phyloP scores from a whole-genome alignment of 2,113 vertebrate species.

The Chamaea fasciata region DNA sequence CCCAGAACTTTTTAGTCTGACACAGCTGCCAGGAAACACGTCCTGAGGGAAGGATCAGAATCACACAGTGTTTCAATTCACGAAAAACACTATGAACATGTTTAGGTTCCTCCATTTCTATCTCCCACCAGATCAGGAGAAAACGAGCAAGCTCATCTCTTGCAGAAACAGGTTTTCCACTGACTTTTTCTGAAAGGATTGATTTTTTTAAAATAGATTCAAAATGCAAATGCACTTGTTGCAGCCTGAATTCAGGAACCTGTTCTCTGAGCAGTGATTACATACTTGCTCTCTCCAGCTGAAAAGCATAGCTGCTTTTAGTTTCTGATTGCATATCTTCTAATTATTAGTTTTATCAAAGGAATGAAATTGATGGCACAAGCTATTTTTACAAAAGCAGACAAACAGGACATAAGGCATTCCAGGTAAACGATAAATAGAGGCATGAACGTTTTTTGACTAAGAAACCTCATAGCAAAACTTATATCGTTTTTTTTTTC shows the following conservation, averaged over 20 bases:
- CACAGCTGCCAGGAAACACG: neutral
- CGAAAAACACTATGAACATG: neutral
- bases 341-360: constrained; percentile 25
- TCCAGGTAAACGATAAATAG: neutral
- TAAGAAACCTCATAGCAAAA: neutral
- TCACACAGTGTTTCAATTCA: neutral
- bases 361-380: neutral
- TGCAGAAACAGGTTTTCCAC: neutral
- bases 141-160: neutral
- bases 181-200: neutral
- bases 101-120: neutral
- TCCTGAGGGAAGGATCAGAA: neutral
- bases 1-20: neutral
- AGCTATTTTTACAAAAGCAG: constrained; percentile 1
- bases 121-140: neutral
- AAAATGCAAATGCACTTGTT: neutral
- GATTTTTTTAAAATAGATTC: neutral
- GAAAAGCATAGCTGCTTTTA: neutral
- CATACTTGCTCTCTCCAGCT: neutral
- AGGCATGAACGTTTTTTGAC: neutral
- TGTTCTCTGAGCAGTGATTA: neutral
- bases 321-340: neutral
- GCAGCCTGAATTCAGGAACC: neutral
- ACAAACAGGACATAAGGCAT: neutral
- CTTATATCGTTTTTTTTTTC: neutral